phyloP scores from a whole-genome alignment of 1,140 invertebrate genomes.

The Eupristina koningsbergeri region DNA sequence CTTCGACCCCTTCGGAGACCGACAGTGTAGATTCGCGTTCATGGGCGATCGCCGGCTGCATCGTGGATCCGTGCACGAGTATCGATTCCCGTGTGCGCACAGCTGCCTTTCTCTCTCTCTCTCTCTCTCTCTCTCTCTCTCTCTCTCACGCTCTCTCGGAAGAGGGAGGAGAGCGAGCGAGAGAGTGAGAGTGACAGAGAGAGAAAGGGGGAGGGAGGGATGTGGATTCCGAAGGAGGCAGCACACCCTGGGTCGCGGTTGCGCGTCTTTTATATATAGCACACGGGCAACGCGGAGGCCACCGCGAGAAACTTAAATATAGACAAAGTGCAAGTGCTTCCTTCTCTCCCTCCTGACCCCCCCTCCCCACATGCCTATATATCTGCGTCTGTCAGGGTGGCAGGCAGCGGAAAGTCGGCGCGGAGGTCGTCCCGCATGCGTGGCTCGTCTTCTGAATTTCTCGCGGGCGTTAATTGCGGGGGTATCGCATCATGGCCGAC shows the following conservation, averaged over 20 bases:
- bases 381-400: conserved; percentile 27
- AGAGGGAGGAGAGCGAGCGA: background rate
- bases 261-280: conserved; percentile 39
- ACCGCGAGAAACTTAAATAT: conserved; percentile 36
- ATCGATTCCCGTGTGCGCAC: conserved; percentile 27
- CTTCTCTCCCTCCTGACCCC: background rate
- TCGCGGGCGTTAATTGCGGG: conserved; percentile 28
- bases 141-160: too few relatives aligned
- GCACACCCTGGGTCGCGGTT: conserved; percentile 20
- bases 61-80: conserved; percentile 16
- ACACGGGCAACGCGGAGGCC: conserved; percentile 22
- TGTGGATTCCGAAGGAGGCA: conserved; percentile 29
- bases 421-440: conserved; percentile 22
- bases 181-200: background rate
- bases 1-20: conserved; percentile 3
- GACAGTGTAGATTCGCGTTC: too few relatives aligned
- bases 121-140: background rate
- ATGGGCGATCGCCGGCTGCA: conserved; percentile 8
- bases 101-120: background rate
- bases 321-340: conserved; percentile 35
- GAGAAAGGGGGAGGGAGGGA: background rate
- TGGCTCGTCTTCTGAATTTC: background rate
- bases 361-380: background rate
- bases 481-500: conserved; percentile 43
- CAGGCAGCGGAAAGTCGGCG: background rate